Evolutionary conservation across 2,113 vertebrate genomes (phyloP), one percentile per base, ranked within the genome.

Genomic region (Dicerorhinus sumatrensis): DNA sequence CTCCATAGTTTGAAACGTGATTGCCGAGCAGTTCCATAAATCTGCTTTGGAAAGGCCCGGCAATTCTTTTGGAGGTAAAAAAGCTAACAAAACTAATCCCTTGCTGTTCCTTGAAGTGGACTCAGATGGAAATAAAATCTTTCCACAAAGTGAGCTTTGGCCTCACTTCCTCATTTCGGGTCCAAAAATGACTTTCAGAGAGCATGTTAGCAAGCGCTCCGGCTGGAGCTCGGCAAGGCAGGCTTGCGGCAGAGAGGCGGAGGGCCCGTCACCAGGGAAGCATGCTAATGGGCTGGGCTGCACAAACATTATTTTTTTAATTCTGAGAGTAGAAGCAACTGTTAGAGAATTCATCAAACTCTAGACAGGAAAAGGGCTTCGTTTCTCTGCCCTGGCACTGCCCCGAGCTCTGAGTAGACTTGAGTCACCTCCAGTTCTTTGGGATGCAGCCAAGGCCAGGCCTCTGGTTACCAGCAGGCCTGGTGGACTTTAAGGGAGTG

Each of bases 41-140:
- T 96, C 97, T 92, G 92, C 54, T 91, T 96, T 63, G 77, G 97
- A 97, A 98, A 96, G 0, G 0, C 69, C 93, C 0, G 0, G 80
- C 77, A 48, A 39, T 96, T 95, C 90, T 98, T 98, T 97, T 97
- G 96, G 97, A 98, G 98, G 90, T 87, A 95, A 87, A 92, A 98
- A 97, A 97, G 96, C 96, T 92, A 98, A 98, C 97, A 97, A 76
- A 97, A 92, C 91, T 63, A 95, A 98, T 96, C 96, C 97, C 0
- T 0, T 36, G 36, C 97, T 98, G 82, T 96, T 98, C 97, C 98
- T 99, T 99, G 98, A 99, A 98, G 98, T 97, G 96, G 98, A 98
- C 98, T 98, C 98, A 97, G 96, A 98, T 98, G 98, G 98, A 98
- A 98, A 98, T 98, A 97, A 98, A 99, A 99, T 96, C 97, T 97